A percentile compares a stretch with the other conserved stretches of the same genome.
Evolutionary conservation across 2,797 vertebrate species (phyloP).

Genomic region (Oreonectes daqikongensis): DNA sequence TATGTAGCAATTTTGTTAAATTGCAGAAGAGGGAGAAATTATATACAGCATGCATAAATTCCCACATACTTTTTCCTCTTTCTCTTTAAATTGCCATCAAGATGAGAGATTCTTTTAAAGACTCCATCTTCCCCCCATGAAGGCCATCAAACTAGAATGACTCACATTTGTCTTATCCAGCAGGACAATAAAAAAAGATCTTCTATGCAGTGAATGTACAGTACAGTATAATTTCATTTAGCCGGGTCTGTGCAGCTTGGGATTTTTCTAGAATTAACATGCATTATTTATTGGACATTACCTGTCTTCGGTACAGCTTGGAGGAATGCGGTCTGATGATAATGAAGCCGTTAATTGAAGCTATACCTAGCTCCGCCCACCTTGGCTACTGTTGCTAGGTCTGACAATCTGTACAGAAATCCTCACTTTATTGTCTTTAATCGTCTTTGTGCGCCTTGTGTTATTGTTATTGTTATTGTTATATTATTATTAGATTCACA

Average conservation of each 20-base stretch:
- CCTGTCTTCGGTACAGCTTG: background rate
- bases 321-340: background rate
- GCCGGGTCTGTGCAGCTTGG: background rate
- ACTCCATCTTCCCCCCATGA: constrained; percentile 12
- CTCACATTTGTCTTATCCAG: constrained; percentile 15
- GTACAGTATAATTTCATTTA: constrained; percentile 2
- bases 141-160: constrained; percentile 28
- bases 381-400: constrained; percentile 34
- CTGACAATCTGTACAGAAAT: constrained; percentile 17
- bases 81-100: constrained; percentile 64
- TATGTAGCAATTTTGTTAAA: constrained; percentile 71
- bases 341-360: background rate
- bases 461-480: too few species aligned
- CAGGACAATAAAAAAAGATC: constrained; percentile 19
- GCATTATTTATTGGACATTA: background rate
- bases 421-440: too few species aligned
- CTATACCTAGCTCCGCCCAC: background rate
- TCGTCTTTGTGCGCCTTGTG: too few species aligned
- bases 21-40: constrained; percentile 66
- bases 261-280: background rate
- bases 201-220: background rate
- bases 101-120: constrained; percentile 25
- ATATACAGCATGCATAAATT: constrained; percentile 66
- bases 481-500: too few species aligned
- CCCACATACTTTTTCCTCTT: constrained; percentile 50